Evolutionary conservation across 2,888 invertebrate species (phyloP).

Genomic region (Platycheirus rosarum): DNA sequence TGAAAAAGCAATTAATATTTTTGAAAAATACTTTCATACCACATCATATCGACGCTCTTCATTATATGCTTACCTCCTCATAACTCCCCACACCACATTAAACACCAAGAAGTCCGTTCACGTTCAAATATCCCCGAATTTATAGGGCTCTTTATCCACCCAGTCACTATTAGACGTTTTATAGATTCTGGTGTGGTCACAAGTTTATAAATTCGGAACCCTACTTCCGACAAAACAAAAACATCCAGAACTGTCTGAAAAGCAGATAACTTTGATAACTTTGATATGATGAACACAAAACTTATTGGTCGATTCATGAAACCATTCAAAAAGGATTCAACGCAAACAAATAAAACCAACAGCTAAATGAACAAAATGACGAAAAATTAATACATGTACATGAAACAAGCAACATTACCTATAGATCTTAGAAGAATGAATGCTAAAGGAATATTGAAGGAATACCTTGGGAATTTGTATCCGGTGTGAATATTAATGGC

Average conservation of each 20-base stretch:
- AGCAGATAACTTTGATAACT: conserved; percentile 60
- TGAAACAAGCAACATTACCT: conserved; percentile 60
- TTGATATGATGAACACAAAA: conserved; percentile 60
- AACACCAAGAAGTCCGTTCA: conserved; percentile 18
- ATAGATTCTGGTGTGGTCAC: conserved; percentile 26
- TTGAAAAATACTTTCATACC: conserved; percentile 45
- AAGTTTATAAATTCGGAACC: background rate
- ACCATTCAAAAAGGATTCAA: conserved; percentile 67
- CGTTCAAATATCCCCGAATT: conserved; percentile 13
- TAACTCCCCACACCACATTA: conserved; percentile 11
- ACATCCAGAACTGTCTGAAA: conserved; percentile 35
- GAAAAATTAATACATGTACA: conserved; percentile 26
- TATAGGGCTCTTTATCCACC: background rate
- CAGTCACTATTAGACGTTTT: conserved; percentile 18
- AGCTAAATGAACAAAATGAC: conserved; percentile 11
- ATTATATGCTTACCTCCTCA: background rate
- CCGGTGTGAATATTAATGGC: conserved; percentile 70
- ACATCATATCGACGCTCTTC: conserved; percentile 17
- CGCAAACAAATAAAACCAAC: background rate
- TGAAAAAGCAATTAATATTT: conserved; percentile 55
- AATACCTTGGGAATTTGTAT: conserved; percentile 67
- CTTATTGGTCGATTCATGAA: conserved; percentile 70
- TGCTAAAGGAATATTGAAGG: conserved; percentile 63
- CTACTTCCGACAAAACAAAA: conserved; percentile 7
- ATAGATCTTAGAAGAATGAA: conserved; percentile 63